These are phyloP conservation scores for Hermodice carunculata DNA, from an alignment of 2,888 invertebrate species.

Conservation along the genomic window DNA sequence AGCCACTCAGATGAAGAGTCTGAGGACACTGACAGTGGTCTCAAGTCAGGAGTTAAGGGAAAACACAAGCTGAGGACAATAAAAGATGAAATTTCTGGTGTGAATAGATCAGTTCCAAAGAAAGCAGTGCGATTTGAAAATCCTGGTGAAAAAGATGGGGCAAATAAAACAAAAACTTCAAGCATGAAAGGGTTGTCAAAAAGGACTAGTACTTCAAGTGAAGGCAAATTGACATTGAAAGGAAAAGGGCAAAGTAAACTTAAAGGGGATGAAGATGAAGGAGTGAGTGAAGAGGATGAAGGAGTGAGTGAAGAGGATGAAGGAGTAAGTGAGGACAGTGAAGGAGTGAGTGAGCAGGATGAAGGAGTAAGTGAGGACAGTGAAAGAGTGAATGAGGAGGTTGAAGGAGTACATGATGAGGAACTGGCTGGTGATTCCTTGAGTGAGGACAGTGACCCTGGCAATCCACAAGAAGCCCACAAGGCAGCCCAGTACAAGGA, in stretches of 20 bases:
- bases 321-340: slow-evolving; percentile 15
- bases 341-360: too few relatives aligned
- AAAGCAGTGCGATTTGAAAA: too few relatives aligned
- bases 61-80: not conserved
- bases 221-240: slow-evolving; percentile 2
- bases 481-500: slow-evolving; percentile 72
- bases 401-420: slow-evolving; percentile 11
- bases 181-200: too few relatives aligned
- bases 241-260: slow-evolving; percentile 8
- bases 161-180: not conserved
- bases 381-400: not conserved
- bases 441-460: not conserved
- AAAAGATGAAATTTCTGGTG: too few relatives aligned
- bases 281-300: slow-evolving; percentile 12
- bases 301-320: slow-evolving; percentile 24
- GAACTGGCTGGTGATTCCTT: not conserved
- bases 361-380: not conserved
- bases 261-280: not conserved
- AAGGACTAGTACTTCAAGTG: not conserved
- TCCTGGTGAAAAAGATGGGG: slow-evolving; percentile 3
- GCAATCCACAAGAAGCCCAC: slow-evolving; percentile 27
- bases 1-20: slow-evolving; percentile 2
- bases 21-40: slow-evolving; percentile 1
- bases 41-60: not conserved
- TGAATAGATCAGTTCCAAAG: too few relatives aligned